Percentiles rank a stretch among this genome's conserved stretches.
Evolutionary conservation across 2,888 invertebrate species (phyloP).

Genomic region (Margaritifera margaritifera): DNA sequence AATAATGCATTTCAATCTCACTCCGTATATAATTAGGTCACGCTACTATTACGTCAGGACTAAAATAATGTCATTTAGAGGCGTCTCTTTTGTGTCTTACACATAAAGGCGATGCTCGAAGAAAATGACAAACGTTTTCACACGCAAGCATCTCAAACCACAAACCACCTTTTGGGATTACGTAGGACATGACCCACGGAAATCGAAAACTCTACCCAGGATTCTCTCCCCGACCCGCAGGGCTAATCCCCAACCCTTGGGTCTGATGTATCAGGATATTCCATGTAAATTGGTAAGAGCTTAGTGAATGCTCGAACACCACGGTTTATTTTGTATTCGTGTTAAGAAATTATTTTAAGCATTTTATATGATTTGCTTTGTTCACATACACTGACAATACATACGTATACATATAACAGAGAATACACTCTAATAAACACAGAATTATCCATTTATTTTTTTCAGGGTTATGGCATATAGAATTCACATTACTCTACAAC

Average conservation of each 20-base stretch:
- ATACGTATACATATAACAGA: no score
- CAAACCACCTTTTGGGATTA: conserved; percentile 24
- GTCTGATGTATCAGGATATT: conserved; percentile 22
- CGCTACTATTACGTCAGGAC: no score
- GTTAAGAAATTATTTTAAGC: no score
- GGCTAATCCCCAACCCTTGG: conserved; percentile 25
- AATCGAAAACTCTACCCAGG: conserved; percentile 8
- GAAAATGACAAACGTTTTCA: conserved; percentile 29
- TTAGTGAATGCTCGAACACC: no score
- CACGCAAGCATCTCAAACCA: conserved; percentile 19
- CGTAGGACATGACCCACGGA: not conserved
- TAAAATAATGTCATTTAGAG: no score
- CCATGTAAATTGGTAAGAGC: conserved; percentile 21
- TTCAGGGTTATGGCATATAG: conserved; percentile 26
- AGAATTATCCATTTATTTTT: not conserved
- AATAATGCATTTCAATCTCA: no score
- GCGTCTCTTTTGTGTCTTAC: no score
- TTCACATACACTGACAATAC: no score
- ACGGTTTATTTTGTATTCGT: no score
- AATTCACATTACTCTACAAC: conserved; percentile 16
- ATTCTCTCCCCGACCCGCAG: conserved; percentile 24
- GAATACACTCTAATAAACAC: not conserved
- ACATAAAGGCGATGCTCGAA: not conserved
- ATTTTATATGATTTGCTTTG: no score
- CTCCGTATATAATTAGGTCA: no score